Percentiles rank a stretch among this genome's conserved stretches.
phyloP scores from a whole-genome alignment of 2,113 vertebrate genomes.

The Limnothrissa miodon region DNA sequence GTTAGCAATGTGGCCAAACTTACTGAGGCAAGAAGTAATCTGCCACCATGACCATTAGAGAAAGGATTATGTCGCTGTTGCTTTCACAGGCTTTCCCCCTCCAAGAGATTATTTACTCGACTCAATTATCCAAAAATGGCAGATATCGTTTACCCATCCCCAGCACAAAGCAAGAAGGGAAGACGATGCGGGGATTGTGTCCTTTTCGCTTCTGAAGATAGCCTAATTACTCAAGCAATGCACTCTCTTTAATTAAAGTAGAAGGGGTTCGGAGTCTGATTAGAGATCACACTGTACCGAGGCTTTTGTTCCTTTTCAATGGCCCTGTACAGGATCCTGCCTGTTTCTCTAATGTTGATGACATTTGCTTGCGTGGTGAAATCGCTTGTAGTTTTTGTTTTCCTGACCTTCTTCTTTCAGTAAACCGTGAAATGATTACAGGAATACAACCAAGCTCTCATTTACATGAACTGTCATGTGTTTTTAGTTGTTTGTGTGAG shows the following conservation, averaged over 20 bases:
- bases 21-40: background rate
- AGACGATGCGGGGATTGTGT: background rate
- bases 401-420: constrained; percentile 17
- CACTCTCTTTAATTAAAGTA: constrained; percentile 29
- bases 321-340: background rate
- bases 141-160: constrained; percentile 40
- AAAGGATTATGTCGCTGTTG: constrained; percentile 29
- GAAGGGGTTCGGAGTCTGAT: constrained; percentile 11
- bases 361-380: constrained; percentile 12
- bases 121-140: constrained; percentile 33
- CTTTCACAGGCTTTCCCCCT: constrained; percentile 20
- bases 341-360: background rate
- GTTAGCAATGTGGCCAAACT: background rate
- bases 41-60: constrained; percentile 20
- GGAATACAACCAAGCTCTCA: background rate
- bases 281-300: background rate
- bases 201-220: constrained; percentile 33
- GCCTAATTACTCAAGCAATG: constrained; percentile 38
- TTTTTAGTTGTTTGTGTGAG: background rate
- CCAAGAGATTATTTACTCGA: constrained; percentile 36
- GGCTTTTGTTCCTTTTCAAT: constrained; percentile 7
- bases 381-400: background rate
- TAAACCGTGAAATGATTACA: constrained; percentile 7
- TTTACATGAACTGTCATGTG: background rate
- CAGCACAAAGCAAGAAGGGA: constrained; percentile 24